A percentile compares a stretch with the other conserved stretches of the same genome.
Conservation (phyloP, 2,797 vertebrate genomes). For the Typhlichthys subterraneus region DNA sequence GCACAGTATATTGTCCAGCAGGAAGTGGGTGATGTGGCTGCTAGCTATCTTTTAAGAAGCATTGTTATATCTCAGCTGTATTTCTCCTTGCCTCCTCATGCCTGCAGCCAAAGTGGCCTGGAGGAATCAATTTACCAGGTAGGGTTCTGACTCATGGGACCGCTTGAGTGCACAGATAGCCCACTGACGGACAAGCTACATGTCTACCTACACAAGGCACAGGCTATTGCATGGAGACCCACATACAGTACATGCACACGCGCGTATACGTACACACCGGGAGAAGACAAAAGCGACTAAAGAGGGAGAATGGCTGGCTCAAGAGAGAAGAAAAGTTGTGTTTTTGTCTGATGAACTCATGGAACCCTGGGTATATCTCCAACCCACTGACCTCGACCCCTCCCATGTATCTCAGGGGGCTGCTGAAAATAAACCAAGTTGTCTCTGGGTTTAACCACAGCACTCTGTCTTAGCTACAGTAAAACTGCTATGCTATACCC, state of each 20-base stretch:
- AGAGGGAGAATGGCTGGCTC: slow-evolving; percentile 1
- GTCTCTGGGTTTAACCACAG: slow-evolving; percentile 27
- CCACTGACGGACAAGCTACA: slow-evolving; percentile 53
- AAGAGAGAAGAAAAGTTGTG: slow-evolving; percentile 4
- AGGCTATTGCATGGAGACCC: neutral
- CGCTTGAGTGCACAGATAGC: slow-evolving; percentile 48
- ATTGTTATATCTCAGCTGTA: slow-evolving; percentile 18
- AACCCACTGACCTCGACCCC: slow-evolving; percentile 20
- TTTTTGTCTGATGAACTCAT: slow-evolving; percentile 17
- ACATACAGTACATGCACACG: slow-evolving; percentile 6
- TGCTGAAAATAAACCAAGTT: slow-evolving; percentile 51
- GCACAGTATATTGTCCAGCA: neutral
- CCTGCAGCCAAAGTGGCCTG: slow-evolving; percentile 30
- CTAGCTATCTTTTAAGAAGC: slow-evolving; percentile 3
- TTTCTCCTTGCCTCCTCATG: slow-evolving; percentile 26
- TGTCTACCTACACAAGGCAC: slow-evolving; percentile 32
- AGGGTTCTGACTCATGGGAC: slow-evolving; percentile 44
- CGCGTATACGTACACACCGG: slow-evolving; percentile 2
- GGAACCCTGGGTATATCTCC: slow-evolving; percentile 36
- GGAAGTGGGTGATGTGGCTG: neutral
- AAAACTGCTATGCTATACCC: slow-evolving; percentile 40
- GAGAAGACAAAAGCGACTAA: neutral
- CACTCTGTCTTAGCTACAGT: slow-evolving; percentile 40
- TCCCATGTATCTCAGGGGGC: slow-evolving; percentile 34
- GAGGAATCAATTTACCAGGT: slow-evolving; percentile 60